Conservation (phyloP, 2,113 vertebrate genomes). For the Terrapene triunguis region DNA sequence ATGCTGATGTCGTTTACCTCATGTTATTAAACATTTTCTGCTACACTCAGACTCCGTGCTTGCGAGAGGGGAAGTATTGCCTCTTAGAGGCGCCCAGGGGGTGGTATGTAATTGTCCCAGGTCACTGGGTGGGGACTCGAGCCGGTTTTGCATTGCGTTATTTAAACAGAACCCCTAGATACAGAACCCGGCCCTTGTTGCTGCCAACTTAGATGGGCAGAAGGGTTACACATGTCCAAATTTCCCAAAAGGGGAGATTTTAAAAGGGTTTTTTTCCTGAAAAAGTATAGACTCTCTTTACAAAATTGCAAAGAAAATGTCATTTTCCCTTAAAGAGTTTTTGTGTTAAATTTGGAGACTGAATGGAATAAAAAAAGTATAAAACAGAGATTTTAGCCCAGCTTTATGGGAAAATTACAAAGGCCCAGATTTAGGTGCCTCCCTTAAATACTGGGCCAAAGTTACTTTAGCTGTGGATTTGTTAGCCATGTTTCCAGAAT, state of each 20-base stretch:
- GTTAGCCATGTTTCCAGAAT: neutral
- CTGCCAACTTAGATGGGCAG: too few relatives aligned
- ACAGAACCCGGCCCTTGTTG: too few relatives aligned
- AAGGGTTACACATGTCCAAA: neutral
- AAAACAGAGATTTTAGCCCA: neutral
- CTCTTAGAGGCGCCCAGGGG: too few relatives aligned
- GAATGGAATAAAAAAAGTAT: neutral
- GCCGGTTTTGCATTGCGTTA: too few relatives aligned
- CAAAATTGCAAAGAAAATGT: conserved; percentile 4
- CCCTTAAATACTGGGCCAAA: neutral
- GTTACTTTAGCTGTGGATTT: neutral
- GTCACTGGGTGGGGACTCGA: too few relatives aligned
- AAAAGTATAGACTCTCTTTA: neutral
- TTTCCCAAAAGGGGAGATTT: neutral
- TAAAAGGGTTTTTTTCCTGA: neutral
- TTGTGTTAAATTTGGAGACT: neutral
- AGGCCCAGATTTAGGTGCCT: neutral
- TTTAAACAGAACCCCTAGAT: too few relatives aligned
- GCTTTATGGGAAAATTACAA: neutral
- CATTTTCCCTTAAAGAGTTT: neutral
- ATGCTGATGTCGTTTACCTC: too few relatives aligned
- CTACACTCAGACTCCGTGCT: too few relatives aligned
- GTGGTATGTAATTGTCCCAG: too few relatives aligned
- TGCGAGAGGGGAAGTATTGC: too few relatives aligned
- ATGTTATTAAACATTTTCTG: too few relatives aligned